Evolutionary conservation across 2,113 vertebrate species (phyloP), one percentile per base, ranked within the genome.

Genomic region (Mormyrus lacerda): DNA sequence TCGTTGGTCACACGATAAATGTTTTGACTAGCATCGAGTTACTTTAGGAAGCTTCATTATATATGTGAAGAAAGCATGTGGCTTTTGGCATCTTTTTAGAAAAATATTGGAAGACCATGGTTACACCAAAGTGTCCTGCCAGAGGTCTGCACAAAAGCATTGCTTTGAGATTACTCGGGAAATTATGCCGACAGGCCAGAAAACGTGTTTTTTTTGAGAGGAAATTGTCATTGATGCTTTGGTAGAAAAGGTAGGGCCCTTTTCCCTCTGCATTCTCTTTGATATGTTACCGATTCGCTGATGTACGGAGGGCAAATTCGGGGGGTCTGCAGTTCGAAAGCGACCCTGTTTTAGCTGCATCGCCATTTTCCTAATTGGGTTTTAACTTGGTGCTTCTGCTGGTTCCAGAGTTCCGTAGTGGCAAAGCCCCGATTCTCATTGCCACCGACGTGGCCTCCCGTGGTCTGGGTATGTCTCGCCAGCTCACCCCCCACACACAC

Each of bases 361-460:
- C 35, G n/a, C 9, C 45, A 42, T 15, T 27, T 39, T 13, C 15
- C 11, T 89, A 51, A 11, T 19, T 31, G 11, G 4, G 5, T 44
- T 91, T 85, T n/a, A 42, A 61, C 27, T 86, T 61, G 35, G 44
- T 88, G 89, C 44, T 91, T 88, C 73, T 95, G 92, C 35, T 94
- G 93, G 85, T 93, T 95, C 44, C 96, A 99, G 98, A 99, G 91
- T 99, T 99, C 93, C 97, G 98, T 87, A 97, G 95, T 92, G 98
- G 98, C 93, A 99, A 99, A 96, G 98, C 98, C 92, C 98, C 98
- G 17, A 99, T 99, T 91, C 97, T 99, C 93, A 99, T 99, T 91
- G 98, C 98, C 93, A 99, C 98, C 1, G 98, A 99, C 90, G 98
- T 99, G 92, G 98, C 98, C 86, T 99, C 98, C 92, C 98, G 98